Conservation (phyloP, 2,113 vertebrate genomes). For the Anarrhichthys ocellatus region DNA sequence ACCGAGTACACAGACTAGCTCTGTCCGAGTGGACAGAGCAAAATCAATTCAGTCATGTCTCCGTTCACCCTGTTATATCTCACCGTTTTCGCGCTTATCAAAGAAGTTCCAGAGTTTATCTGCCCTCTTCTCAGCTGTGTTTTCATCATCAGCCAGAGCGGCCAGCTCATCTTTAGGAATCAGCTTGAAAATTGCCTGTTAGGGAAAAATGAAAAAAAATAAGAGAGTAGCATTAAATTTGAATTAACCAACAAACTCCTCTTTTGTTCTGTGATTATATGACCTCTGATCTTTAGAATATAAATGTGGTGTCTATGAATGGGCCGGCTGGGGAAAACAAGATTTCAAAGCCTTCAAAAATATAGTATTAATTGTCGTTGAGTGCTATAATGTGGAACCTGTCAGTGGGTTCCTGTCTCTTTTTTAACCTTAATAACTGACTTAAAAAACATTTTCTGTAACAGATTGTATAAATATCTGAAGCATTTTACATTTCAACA, state of each 20-base stretch:
- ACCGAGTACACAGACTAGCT: no score
- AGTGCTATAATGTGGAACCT: background rate
- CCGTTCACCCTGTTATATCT: constrained; percentile 1
- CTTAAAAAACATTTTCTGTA: background rate
- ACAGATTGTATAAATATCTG: background rate
- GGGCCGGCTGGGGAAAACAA: background rate
- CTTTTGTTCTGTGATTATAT: constrained; percentile 43
- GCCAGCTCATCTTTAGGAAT: constrained; percentile 70
- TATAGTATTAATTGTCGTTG: background rate
- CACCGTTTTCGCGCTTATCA: constrained; percentile 74
- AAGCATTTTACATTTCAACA: background rate
- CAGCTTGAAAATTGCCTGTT: constrained; percentile 80
- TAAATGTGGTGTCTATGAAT: constrained; percentile 20
- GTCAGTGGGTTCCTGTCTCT: background rate
- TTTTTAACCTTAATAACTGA: background rate
- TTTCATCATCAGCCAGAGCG: constrained; percentile 67
- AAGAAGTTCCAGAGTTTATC: constrained; percentile 80
- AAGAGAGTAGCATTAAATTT: background rate
- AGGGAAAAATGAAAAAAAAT: background rate
- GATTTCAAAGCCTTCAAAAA: background rate
- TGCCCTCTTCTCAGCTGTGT: constrained; percentile 78
- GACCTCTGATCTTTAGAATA: constrained; percentile 24
- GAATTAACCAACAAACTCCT: constrained; percentile 20
- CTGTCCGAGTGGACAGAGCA: background rate
- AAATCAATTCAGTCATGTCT: background rate